These are phyloP conservation scores for Myotis myotis DNA, from an alignment of 2,797 vertebrate genomes.

Conservation along the genomic window DNA sequence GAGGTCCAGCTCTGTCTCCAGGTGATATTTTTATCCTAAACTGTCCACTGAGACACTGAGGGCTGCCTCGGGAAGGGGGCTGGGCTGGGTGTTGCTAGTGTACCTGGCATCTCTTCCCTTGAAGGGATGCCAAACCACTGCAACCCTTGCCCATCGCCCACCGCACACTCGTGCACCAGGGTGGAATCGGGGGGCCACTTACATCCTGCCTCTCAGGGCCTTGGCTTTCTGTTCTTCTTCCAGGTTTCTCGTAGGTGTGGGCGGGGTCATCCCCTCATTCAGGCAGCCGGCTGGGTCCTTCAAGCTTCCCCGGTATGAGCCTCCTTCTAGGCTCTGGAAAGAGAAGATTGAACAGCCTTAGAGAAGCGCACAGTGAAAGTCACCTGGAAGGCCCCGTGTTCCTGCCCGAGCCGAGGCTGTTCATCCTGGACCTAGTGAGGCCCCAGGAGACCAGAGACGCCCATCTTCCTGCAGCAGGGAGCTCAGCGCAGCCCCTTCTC, in stretches of 20 bases:
- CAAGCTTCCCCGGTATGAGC: slow-evolving; percentile 90
- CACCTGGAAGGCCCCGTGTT: not conserved
- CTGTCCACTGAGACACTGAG: not conserved
- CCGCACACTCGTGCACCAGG: not conserved
- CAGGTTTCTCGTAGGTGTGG: slow-evolving; percentile 91
- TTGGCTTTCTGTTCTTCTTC: slow-evolving; percentile 97
- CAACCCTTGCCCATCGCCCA: no score
- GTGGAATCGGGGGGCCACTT: slow-evolving; percentile 78
- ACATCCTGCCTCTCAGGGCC: slow-evolving; percentile 96
- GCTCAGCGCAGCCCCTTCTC: not conserved
- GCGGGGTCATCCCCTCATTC: slow-evolving; percentile 87
- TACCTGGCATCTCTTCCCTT: not conserved
- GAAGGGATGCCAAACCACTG: not conserved
- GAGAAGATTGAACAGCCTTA: slow-evolving; percentile 48
- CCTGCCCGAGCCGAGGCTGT: not conserved
- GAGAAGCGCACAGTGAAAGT: not conserved
- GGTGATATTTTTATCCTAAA: slow-evolving; percentile 9
- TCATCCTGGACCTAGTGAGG: not conserved
- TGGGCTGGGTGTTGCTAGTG: not conserved
- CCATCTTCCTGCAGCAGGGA: not conserved
- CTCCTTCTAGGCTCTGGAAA: slow-evolving; percentile 91
- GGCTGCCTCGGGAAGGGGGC: not conserved
- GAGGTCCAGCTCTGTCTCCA: not conserved
- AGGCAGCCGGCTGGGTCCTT: slow-evolving; percentile 86
- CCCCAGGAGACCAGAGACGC: not conserved